Base-by-base conservation (phyloP, 1,140 invertebrate genomes). In the Heterodera carotae region DNA sequence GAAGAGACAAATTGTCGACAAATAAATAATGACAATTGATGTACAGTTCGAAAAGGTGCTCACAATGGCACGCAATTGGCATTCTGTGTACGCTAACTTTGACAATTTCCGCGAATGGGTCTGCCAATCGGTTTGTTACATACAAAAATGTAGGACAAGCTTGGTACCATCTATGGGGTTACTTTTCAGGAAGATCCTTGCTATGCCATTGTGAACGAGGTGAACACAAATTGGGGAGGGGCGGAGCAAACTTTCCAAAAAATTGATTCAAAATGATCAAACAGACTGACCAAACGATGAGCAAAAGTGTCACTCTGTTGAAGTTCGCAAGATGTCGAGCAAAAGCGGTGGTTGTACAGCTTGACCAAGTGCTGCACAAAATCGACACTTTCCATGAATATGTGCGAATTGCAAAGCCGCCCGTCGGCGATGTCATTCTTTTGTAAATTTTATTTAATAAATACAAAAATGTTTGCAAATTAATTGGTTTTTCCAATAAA, bases 361-460 rank as follows among this genome's bases (percentile, higher is more conserved):
- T 74, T 27, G 64, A 18, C 10, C 7, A 74, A 62, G 64, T 74
- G 64, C 39, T 59, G 1, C n/a, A 31, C 4, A 59, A 36, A 36
- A 74, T 74, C 27, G 36, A 62, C 64, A 31, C 12, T 29, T 74
- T 74, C 64, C 56, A 56, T 25, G 36, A 31, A 36, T 74, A 74
- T 34, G 72, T 64, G 8, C 56, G 39, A 27, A 62, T 22, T 0
- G 10, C 72, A 12, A 27, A 74, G 27, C 72, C 72, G 33, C 64
- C 72, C 3, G 36, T 74, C 33, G 53, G 34, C 6, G 72, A 74
- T 18, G 43, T 62, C 27, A 64, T 74, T 62, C 33, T 74, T 18
- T 74, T 74, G 72, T 74, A n/a, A 29, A 27, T 62, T 74, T 56
- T 25, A 56, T 56, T 22, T 3, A 31, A 18, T 70, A 18, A 15